Percentiles rank a stretch among this genome's conserved stretches.
Conservation (phyloP, 2,888 invertebrate species). For the Caenorhabditis wallacei region DNA sequence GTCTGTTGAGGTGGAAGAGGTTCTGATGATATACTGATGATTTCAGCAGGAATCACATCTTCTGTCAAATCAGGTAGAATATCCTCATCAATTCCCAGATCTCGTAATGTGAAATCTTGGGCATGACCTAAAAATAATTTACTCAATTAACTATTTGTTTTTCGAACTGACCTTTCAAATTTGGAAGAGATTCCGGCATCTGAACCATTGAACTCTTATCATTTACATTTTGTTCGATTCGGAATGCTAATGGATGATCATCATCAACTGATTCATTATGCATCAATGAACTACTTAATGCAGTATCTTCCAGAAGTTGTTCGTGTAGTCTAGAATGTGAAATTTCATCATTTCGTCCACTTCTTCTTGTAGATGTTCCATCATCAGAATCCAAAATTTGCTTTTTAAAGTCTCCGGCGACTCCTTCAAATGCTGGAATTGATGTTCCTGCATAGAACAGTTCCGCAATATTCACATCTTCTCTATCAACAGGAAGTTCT, state of each 20-base stretch:
- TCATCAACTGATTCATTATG: slow-evolving; percentile 29
- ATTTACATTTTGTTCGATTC: slow-evolving; percentile 29
- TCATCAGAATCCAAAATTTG: slow-evolving; percentile 22
- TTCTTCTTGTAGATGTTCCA: slow-evolving; percentile 14
- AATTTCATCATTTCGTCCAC: slow-evolving; percentile 34
- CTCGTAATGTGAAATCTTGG: slow-evolving; percentile 42
- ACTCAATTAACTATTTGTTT: too few relatives aligned
- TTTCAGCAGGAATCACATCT: neutral
- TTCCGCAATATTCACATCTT: slow-evolving; percentile 29
- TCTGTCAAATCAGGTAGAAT: slow-evolving; percentile 39
- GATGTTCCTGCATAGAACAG: slow-evolving; percentile 52
- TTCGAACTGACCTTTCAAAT: slow-evolving; percentile 69
- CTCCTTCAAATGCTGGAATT: slow-evolving; percentile 40
- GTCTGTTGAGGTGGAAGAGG: neutral
- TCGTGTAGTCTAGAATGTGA: slow-evolving; percentile 39
- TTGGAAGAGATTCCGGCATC: slow-evolving; percentile 70
- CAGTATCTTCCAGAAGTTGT: slow-evolving; percentile 55
- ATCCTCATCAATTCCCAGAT: slow-evolving; percentile 42
- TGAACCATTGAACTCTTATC: slow-evolving; percentile 47
- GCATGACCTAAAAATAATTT: slow-evolving; percentile 38
- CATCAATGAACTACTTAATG: slow-evolving; percentile 30
- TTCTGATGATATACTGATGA: neutral
- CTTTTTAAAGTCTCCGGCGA: slow-evolving; percentile 27
- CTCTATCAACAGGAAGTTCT: slow-evolving; percentile 8
- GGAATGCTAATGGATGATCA: slow-evolving; percentile 66